These are phyloP conservation scores for Cariama cristata DNA, from an alignment of 2,113 vertebrate species.

Conservation along the genomic window DNA sequence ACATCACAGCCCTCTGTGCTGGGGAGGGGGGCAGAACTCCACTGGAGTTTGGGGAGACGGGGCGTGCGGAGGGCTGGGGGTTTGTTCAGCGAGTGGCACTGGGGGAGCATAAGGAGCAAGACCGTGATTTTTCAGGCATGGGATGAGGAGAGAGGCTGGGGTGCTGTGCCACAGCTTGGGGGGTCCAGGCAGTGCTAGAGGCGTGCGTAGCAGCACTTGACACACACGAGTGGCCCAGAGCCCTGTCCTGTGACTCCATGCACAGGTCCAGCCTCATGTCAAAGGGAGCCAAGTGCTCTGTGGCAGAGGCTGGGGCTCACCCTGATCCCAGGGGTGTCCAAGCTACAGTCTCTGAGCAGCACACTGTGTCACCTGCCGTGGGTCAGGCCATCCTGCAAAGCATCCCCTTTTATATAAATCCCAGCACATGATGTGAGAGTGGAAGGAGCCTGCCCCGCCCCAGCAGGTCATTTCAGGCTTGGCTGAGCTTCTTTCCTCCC, in stretches of 20 bases:
- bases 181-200: not conserved
- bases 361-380: accelerated
- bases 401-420: not conserved
- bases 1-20: not conserved
- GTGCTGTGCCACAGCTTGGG: not conserved
- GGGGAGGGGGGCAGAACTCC: not conserved
- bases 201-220: not conserved
- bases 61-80: accelerated
- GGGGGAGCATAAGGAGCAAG: not conserved
- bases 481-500: slow-evolving; percentile 38
- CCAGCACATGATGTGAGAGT: not conserved
- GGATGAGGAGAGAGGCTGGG: not conserved
- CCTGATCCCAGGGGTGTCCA: accelerated
- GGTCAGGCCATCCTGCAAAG: not conserved
- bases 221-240: accelerated
- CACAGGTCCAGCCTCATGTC: not conserved
- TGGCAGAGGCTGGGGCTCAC: not conserved
- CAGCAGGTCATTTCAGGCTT: slow-evolving; percentile 49
- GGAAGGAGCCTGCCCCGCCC: not conserved
- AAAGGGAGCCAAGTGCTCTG: not conserved
- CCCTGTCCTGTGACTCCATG: not conserved
- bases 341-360: not conserved
- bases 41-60: accelerated
- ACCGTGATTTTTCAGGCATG: not conserved
- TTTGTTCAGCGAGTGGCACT: not conserved